Conservation (phyloP, 2,888 invertebrate species). For the Belgica antarctica region DNA sequence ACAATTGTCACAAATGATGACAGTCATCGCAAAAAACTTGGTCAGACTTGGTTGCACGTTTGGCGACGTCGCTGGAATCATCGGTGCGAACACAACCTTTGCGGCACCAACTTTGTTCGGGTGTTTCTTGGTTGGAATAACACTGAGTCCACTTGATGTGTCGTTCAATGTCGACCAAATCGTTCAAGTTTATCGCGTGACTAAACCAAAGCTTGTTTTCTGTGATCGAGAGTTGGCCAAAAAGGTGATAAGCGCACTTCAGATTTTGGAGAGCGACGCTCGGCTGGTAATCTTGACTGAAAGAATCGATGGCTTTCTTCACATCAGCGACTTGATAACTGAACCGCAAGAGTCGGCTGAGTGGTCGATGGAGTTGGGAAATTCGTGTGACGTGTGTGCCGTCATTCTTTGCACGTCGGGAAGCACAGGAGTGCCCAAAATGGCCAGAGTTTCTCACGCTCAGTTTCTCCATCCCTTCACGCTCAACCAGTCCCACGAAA, state of each 20-base stretch:
- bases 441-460: neutral
- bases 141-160: slow-evolving; percentile 35
- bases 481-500: neutral
- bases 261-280: neutral
- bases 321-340: neutral
- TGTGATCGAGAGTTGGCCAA: slow-evolving; percentile 27
- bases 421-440: neutral
- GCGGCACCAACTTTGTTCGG: slow-evolving; percentile 25
- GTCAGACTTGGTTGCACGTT: slow-evolving; percentile 1
- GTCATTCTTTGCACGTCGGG: neutral
- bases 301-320: neutral
- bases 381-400: neutral
- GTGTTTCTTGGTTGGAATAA: neutral
- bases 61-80: slow-evolving; percentile 30
- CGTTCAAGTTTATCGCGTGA: slow-evolving; percentile 29
- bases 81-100: slow-evolving; percentile 28
- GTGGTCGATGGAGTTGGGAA: no score
- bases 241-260: neutral
- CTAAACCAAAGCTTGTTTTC: slow-evolving; percentile 41
- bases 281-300: neutral
- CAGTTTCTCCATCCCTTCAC: neutral
- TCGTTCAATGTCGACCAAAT: slow-evolving; percentile 46
- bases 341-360: neutral
- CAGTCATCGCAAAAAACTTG: slow-evolving; percentile 6
- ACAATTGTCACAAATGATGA: slow-evolving; percentile 19